Evolutionary conservation across 2,797 vertebrate genomes (phyloP), one percentile per base, ranked within the genome.

Genomic region (Lepilemur ruficaudatus): DNA sequence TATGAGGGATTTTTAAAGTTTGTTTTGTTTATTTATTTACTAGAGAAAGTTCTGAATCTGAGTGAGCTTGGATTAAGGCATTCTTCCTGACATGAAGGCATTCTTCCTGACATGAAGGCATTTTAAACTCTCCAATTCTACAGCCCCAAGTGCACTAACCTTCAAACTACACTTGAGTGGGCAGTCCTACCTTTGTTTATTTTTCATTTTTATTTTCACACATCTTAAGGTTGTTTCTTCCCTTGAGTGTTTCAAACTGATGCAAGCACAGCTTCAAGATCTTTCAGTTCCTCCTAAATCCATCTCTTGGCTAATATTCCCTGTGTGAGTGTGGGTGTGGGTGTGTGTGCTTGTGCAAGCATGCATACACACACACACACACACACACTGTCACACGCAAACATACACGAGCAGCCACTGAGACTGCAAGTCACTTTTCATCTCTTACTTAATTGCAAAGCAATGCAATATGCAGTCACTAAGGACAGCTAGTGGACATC

Each of bases 401-500:
- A 70, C 75, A 72, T 55, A 63, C 57, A 52, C 32, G n/a, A 10
- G 46, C 25, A 22, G 94, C 6, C 96, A 52, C 70, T 11, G 69
- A 94, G 93, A 96, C 59, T 9, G 70, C 90, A 78, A 97, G 93
- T 93, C 97, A 98, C 97, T 98, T 98, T 96, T 97, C 96, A 79
- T 96, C 95, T 87, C 95, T 91, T 91, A 73, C 97, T 98, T 98
- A 98, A 99, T 98, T 98, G 97, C 88, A 94, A 94, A 75, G 97
- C 97, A 94, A 70, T 7, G 94, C 97, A 97, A 97, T 93, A 92
- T 18, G 97, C 97, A 97, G 98, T 89, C 97, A 89, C 97, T 98
- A 98, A 98, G 98, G 98, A 98, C 98, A 98, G 98, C 98, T 98
- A 98, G 98, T 98, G 98, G 98, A 98, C 98, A 98, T 92, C 93